Evolutionary conservation across 2,888 invertebrate genomes (phyloP), one percentile per base, ranked within the genome.

Genomic region (Eupithecia insigniata): DNA sequence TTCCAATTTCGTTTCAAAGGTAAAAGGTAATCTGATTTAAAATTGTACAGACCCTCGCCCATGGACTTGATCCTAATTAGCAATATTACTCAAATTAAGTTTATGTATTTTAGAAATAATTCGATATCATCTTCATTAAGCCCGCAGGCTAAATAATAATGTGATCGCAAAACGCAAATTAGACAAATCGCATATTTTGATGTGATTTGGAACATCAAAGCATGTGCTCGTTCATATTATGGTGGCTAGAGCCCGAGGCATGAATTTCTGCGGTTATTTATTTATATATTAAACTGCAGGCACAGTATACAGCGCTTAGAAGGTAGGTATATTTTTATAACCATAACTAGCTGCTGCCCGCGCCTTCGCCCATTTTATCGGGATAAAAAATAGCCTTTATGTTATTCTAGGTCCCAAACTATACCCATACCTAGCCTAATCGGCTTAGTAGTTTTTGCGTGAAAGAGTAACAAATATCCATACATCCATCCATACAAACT

Each of bases 111-210:
- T 51, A 22, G 51, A 51, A 51, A 51, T 22, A 51, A 51, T n/a
- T 22, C 16, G 28, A 58, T 58, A 28, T 16, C 26, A 30, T 55
- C 58, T 55, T 66, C 61, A 66, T 69, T 51, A 39, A 61, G 46
- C 46, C 51, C 61, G 32, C 51, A 69, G 46, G 72, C 61, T 28
- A n/a, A n/a, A 8, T 8, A 46, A 46, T 46, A 46, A 46, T 46
- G 14, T 28, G 16, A 16, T 28, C 28, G n/a, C 46, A 46, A 46
- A 46, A 46, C 66, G 66, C 66, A 71, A 71, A 71, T 67, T 51
- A 67, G 46, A 67, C 22, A 34, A 67, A 36, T 61, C 62, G n/a
- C 22, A 28, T 28, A 28, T 28, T 58, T 58, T 58, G 16, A 58
- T 58, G 22, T 12, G 22, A 51, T 58, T 62, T 28, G 36, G 22